Percentiles rank a stretch among this genome's conserved stretches.
Conservation (phyloP, 37 sponge, comb jelly and placozoan species). For the Halichondria panicea region DNA sequence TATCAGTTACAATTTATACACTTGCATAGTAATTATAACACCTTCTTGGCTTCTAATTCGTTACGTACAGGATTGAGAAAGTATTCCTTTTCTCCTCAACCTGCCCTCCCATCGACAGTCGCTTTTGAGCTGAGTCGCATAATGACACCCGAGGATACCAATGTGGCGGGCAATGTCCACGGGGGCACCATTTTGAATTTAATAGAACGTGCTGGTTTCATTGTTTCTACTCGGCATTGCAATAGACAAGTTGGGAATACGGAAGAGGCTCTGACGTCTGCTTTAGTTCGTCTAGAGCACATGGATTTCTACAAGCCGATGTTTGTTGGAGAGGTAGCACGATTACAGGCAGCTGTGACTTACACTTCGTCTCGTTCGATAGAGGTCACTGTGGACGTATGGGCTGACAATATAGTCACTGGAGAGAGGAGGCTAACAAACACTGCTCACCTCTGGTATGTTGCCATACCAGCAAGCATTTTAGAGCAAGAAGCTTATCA, state of each 20-base stretch:
- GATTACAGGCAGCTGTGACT: conserved; percentile 73
- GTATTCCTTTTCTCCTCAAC: not conserved
- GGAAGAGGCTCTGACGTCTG: conserved; percentile 36
- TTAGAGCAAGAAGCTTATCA: no score
- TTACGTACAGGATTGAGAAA: no score
- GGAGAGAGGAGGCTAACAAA: conserved; percentile 65
- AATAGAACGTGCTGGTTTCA: conserved; percentile 83
- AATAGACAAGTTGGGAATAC: conserved; percentile 14
- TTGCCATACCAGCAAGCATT: conserved; percentile 45
- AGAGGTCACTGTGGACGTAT: conserved; percentile 81
- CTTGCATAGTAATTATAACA: no score
- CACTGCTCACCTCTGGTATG: conserved; percentile 84
- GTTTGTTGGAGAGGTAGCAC: conserved; percentile 81
- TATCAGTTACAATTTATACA: no score
- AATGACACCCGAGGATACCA: conserved; percentile 90
- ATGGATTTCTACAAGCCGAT: conserved; percentile 87
- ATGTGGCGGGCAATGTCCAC: conserved; percentile 85
- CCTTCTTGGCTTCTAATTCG: no score
- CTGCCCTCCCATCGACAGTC: conserved; percentile 32
- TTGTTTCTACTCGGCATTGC: conserved; percentile 73
- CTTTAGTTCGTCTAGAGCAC: conserved; percentile 78
- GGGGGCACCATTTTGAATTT: conserved; percentile 87
- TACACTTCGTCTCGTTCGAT: conserved; percentile 77
- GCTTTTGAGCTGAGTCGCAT: conserved; percentile 69
- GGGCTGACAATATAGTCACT: conserved; percentile 76